Evolutionary conservation across 2,888 invertebrate genomes (phyloP).

Genomic region (Pammene fasciana): DNA sequence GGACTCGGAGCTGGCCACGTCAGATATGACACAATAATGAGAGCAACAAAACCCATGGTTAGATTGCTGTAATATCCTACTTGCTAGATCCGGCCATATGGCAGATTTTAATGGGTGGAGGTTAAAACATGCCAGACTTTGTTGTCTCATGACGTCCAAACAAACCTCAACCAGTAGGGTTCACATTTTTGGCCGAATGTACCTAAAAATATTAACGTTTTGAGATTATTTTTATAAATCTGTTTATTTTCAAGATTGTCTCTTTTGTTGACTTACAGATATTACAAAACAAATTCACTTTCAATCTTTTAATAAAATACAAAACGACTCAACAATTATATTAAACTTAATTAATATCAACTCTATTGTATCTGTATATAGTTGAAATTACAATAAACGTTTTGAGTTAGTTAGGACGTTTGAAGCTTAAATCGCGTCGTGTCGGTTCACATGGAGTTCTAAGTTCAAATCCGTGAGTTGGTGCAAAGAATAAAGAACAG

Average conservation of each 20-base stretch:
- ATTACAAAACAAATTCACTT: constrained; percentile 1
- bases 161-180: no score
- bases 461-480: constrained; percentile 22
- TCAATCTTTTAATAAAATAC: neutral
- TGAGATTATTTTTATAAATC: no score
- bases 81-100: no score
- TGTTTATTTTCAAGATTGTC: neutral
- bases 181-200: no score
- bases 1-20: no score
- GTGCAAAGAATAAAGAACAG: constrained; percentile 17
- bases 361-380: neutral
- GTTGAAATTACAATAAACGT: neutral
- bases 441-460: constrained; percentile 19
- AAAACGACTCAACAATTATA: neutral
- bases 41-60: no score
- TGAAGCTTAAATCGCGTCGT: neutral
- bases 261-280: constrained; percentile 6
- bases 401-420: neutral
- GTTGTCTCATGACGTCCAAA: no score
- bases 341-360: neutral
- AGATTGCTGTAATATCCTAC: no score
- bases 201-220: no score
- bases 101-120: no score
- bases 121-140: no score
- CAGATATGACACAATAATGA: no score